Percentiles rank a stretch among this genome's conserved stretches.
These are phyloP conservation scores for Desmophyllum pertusum DNA, from an alignment of 92 coral and sea anemone species.

Conservation along the genomic window DNA sequence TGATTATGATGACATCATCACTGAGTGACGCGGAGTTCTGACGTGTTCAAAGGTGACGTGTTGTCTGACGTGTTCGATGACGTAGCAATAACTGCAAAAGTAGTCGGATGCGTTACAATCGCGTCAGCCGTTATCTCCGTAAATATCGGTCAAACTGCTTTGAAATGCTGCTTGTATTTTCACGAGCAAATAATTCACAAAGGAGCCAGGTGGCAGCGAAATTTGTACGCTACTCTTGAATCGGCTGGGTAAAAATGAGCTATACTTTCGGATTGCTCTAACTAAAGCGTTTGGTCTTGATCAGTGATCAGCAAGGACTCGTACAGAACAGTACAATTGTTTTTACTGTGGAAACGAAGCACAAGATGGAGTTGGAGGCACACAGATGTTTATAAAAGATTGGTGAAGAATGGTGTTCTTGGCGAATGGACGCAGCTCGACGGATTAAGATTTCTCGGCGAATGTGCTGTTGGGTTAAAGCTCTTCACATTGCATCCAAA, in stretches of 20 bases:
- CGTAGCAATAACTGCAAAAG: background rate
- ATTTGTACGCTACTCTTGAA: background rate
- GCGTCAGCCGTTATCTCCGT: background rate
- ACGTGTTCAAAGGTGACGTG: background rate
- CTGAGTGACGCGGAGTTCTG: background rate
- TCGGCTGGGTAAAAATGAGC: background rate
- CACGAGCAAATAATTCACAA: background rate
- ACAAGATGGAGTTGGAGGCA: too few species aligned
- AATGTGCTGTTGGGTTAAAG: background rate
- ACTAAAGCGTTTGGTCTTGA: background rate
- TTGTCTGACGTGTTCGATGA: background rate
- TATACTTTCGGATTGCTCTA: background rate
- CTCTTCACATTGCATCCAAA: background rate
- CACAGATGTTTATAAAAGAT: background rate
- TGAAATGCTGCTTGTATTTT: background rate
- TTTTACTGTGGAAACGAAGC: background rate
- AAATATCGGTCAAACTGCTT: background rate
- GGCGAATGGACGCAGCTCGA: background rate
- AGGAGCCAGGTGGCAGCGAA: background rate
- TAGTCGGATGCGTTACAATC: background rate
- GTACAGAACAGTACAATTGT: too few species aligned
- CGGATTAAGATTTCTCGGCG: background rate
- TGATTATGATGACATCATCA: conserved; percentile 6
- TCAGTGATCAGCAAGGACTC: too few species aligned
- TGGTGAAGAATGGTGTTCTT: background rate